phyloP scores from a whole-genome alignment of 2,888 invertebrate species.

The Arge pagana region DNA sequence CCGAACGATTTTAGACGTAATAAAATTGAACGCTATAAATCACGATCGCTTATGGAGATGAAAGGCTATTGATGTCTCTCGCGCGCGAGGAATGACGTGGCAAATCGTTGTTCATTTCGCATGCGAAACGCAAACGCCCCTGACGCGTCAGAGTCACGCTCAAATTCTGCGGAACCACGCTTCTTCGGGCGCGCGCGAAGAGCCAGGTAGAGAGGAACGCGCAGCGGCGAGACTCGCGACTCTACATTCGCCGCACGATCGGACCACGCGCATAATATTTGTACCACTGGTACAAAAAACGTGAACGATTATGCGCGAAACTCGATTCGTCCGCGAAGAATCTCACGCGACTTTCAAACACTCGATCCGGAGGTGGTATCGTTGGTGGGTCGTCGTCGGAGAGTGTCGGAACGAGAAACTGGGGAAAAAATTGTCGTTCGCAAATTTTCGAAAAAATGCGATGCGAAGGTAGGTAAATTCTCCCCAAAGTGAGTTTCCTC shows the following conservation, averaged over 20 bases:
- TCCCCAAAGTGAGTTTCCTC: too few relatives aligned
- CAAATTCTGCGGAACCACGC: not conserved
- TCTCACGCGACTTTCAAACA: slow-evolving; percentile 24
- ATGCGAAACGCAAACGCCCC: slow-evolving; percentile 20
- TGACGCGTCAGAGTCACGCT: slow-evolving; percentile 22
- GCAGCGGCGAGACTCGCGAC: not conserved
- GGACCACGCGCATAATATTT: slow-evolving; percentile 16
- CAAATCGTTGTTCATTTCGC: slow-evolving; percentile 16
- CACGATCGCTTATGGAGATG: too few relatives aligned
- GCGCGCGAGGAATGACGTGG: too few relatives aligned
- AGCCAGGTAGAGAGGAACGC: not conserved
- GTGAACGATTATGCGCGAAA: slow-evolving; percentile 9
- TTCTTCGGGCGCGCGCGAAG: not conserved
- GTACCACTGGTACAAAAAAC: slow-evolving; percentile 17
- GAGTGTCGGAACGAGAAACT: too few relatives aligned
- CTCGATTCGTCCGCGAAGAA: slow-evolving; percentile 10
- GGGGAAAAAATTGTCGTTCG: too few relatives aligned
- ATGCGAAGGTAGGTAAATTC: too few relatives aligned
- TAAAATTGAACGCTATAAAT: too few relatives aligned
- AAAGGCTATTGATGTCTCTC: too few relatives aligned
- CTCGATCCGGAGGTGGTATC: too few relatives aligned
- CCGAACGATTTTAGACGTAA: too few relatives aligned
- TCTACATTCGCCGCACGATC: slow-evolving; percentile 16
- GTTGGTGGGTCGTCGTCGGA: too few relatives aligned
- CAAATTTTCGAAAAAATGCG: too few relatives aligned